Evolutionary conservation across 1,140 invertebrate genomes (phyloP).

Genomic region (Pseudomyrmex dendroicus): DNA sequence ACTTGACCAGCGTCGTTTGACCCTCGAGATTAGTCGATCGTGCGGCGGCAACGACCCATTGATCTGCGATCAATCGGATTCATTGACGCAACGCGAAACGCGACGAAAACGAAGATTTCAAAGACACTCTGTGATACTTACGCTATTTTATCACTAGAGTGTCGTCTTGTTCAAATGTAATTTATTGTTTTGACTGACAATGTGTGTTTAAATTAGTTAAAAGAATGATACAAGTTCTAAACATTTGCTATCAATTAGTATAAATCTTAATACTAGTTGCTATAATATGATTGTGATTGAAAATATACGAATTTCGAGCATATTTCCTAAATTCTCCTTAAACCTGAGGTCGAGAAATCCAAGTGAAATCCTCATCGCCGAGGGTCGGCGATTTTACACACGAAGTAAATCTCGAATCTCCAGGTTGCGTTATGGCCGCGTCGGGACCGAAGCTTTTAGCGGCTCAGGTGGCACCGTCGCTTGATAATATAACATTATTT

Average conservation of each 20-base stretch:
- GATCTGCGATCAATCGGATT: constrained; percentile 84
- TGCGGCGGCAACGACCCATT: constrained; percentile 78
- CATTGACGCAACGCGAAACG: constrained; percentile 77
- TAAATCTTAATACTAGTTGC: background rate
- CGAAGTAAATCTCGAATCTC: constrained; percentile 77
- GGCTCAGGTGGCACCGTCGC: constrained; percentile 81
- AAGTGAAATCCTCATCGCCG: background rate
- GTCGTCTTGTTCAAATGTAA: background rate
- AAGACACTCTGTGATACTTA: background rate
- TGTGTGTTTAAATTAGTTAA: too few relatives aligned
- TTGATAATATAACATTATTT: constrained; percentile 81
- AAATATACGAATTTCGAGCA: background rate
- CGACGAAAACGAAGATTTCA: constrained; percentile 53
- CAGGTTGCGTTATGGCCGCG: constrained; percentile 74
- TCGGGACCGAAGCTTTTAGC: constrained; percentile 81
- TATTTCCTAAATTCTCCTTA: background rate
- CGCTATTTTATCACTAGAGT: background rate
- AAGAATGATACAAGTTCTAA: too few relatives aligned
- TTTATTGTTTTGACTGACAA: background rate
- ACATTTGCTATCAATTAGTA: too few relatives aligned
- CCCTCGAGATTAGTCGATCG: constrained; percentile 75
- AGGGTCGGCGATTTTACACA: constrained; percentile 40
- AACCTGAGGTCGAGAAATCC: constrained; percentile 9
- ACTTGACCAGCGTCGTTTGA: constrained; percentile 80
- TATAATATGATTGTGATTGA: background rate